Conservation (phyloP, 2,113 vertebrate genomes). For the Dendrocopos noguchii region DNA sequence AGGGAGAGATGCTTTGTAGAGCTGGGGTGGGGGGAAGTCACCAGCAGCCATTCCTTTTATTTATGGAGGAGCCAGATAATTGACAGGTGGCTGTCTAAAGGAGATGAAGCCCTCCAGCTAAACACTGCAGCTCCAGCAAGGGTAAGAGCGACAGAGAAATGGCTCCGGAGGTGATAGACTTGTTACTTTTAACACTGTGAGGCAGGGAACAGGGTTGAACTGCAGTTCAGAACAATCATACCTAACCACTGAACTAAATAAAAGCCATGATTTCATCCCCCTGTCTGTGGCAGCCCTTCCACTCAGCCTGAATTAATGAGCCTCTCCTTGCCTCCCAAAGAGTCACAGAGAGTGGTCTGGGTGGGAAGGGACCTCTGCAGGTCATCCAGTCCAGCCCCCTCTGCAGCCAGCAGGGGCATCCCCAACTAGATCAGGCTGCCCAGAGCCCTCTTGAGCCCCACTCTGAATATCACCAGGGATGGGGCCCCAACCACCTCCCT, state of each 20-base stretch:
- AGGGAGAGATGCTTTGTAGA: background rate
- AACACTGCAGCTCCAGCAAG: background rate
- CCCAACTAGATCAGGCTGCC: too few species aligned
- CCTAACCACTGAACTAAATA: conserved; percentile 13
- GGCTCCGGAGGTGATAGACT: conserved; percentile 58
- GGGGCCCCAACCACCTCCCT: too few species aligned
- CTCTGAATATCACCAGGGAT: too few species aligned
- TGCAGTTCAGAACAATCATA: background rate
- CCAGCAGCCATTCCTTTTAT: background rate
- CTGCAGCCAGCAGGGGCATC: too few species aligned
- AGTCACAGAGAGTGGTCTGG: background rate
- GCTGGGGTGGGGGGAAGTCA: too few species aligned
- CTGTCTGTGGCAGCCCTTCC: background rate
- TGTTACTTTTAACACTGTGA: conserved; percentile 40
- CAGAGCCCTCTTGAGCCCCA: too few species aligned
- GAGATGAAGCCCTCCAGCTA: conserved; percentile 60
- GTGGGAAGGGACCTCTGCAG: too few species aligned
- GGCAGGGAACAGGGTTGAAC: conserved; percentile 15
- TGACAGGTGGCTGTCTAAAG: conserved; percentile 50
- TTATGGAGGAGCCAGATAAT: conserved; percentile 8
- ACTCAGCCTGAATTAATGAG: background rate
- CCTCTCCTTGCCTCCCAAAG: background rate
- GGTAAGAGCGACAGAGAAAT: background rate
- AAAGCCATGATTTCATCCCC: background rate
- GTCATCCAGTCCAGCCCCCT: too few species aligned